Conservation (phyloP, 1,140 invertebrate genomes). For the Leptopilina clavipes region DNA sequence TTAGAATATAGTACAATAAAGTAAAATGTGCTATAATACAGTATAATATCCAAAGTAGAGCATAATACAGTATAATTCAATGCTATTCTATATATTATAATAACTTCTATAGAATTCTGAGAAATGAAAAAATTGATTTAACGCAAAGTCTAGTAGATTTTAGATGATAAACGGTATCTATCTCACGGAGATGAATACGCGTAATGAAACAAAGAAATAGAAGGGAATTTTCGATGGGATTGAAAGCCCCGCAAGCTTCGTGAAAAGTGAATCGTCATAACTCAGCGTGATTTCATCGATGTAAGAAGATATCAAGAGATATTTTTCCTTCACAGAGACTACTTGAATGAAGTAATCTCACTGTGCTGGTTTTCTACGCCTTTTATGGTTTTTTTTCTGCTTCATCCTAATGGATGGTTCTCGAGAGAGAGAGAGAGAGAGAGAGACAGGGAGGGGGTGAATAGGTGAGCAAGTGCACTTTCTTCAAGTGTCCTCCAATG, state of each 20-base stretch:
- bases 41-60: no score
- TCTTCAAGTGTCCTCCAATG: constrained; percentile 44
- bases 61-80: no score
- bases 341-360: constrained; percentile 13
- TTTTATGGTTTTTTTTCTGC: constrained; percentile 37
- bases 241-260: not conserved
- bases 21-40: no score
- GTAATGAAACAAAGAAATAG: constrained; percentile 8
- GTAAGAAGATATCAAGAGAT: constrained; percentile 33
- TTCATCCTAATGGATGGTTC: constrained; percentile 50
- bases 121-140: not conserved
- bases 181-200: not conserved
- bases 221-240: not conserved
- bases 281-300: constrained; percentile 36
- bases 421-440: no score
- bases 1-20: no score
- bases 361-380: not conserved
- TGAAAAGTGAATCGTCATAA: constrained; percentile 20
- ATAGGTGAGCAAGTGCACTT: constrained; percentile 46
- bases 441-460: not conserved
- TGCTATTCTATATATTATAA: no score
- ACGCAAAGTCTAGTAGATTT: not conserved
- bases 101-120: not conserved
- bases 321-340: not conserved
- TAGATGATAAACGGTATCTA: not conserved